Evolutionary conservation across 2,113 vertebrate species (phyloP), one percentile per base, ranked within the genome.

Genomic region (Dipodomys ordii): DNA sequence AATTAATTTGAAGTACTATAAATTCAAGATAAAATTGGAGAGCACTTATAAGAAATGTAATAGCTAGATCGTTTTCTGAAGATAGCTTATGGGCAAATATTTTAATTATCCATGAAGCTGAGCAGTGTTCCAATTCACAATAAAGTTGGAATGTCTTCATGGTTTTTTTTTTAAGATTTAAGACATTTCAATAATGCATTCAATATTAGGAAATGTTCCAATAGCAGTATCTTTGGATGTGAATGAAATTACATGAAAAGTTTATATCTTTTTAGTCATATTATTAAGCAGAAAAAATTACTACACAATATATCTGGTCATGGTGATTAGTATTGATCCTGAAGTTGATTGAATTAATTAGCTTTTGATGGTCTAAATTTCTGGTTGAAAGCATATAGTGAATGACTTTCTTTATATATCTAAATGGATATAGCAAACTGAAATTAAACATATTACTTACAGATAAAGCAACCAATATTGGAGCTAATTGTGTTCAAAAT

Each of bases 121-220:
- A 87, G 10, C 19, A 57, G 2, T 87, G 11, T 85, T 83, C 30
- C 18, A 91, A 35, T 90, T 86, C 72, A 2, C 49, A 89, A 30
- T 71, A 32, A 13, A 22, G 7, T 82, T 69, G 79, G 27, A 72
- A 12, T 83, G 35, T 78, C 32, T 93, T 49, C 82, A 82, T 81
- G 19, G 18, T 79, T 68, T 87, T 96, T 69, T 89, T 86, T 87
- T 89, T 77, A 71, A 39, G 4, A 87, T 86, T 67, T 83, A 78
- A 83, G 92, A 27, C 32, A 89, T 95, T 39, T 78, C n/a, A 95
- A 18, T 64, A n/a, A 72, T 93, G 12, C 30, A 22, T 78, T 73
- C n/a, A 83, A 68, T 32, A 49, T 46, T 12, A 73, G 22, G 9
- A 30, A 85, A 81, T 5, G 11, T 60, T 73, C 22, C 3, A 83